Conservation (phyloP, 2,888 invertebrate species). For the Tubulanus polymorphus region DNA sequence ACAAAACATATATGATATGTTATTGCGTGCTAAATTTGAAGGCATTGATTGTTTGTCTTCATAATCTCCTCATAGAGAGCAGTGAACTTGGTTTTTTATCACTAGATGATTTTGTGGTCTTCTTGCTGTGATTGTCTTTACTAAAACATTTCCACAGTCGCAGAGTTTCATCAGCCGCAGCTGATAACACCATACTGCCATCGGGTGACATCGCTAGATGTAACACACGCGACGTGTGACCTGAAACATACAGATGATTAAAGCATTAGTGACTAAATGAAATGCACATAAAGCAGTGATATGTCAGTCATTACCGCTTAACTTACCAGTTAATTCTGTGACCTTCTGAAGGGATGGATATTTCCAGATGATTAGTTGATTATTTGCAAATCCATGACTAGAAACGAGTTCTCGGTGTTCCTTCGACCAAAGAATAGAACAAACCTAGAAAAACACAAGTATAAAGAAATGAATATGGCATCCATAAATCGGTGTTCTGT, state of each 20-base stretch:
- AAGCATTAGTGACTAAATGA: too few species aligned
- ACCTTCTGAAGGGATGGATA: slow-evolving; percentile 85
- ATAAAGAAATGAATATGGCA: neutral
- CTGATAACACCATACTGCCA: slow-evolving; percentile 85
- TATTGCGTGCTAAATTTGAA: too few species aligned
- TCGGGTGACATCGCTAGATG: slow-evolving; percentile 93
- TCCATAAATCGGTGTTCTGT: too few species aligned
- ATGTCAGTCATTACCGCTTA: too few species aligned
- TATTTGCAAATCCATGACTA: slow-evolving; percentile 92
- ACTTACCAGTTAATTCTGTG: slow-evolving; percentile 54
- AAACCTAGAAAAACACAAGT: slow-evolving; percentile 62
- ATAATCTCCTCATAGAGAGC: neutral
- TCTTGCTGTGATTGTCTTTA: slow-evolving; percentile 35
- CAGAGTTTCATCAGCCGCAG: slow-evolving; percentile 93
- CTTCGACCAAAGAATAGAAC: slow-evolving; percentile 85
- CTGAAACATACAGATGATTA: slow-evolving; percentile 48
- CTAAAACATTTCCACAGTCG: slow-evolving; percentile 92
- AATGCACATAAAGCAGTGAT: too few species aligned
- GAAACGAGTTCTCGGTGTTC: slow-evolving; percentile 92
- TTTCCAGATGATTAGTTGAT: slow-evolving; percentile 95
- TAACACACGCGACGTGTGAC: slow-evolving; percentile 85
- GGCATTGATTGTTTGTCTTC: too few species aligned
- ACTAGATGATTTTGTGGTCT: slow-evolving; percentile 23
- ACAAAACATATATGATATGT: too few species aligned
- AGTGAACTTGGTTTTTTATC: neutral